Percentiles rank a stretch among this genome's conserved stretches.
Conservation (phyloP, 2,797 vertebrate species). For the Rostrhamus sociabilis region DNA sequence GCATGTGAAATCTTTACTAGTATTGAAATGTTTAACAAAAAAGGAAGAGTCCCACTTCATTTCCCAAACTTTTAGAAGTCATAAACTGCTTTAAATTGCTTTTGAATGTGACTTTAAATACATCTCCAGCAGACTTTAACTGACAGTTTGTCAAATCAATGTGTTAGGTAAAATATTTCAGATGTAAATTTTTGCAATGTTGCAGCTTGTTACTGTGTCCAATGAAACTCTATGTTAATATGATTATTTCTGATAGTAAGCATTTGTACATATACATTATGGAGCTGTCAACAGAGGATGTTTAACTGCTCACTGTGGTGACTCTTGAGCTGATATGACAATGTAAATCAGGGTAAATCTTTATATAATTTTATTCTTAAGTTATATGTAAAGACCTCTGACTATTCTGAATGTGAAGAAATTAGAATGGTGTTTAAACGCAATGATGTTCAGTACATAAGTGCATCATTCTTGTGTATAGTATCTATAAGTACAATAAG, state of each 20-base stretch:
- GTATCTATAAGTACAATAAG: background rate
- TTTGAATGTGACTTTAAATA: background rate
- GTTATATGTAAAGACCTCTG: background rate
- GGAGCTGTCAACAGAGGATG: background rate
- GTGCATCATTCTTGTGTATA: background rate
- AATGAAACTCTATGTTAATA: background rate
- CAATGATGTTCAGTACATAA: background rate
- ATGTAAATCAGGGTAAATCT: background rate
- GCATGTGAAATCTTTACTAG: background rate
- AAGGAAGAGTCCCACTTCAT: background rate
- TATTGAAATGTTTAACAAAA: background rate
- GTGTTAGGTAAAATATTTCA: background rate
- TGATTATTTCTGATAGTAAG: background rate
- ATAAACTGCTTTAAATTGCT: background rate
- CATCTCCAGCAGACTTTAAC: background rate
- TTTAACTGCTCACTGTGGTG: background rate
- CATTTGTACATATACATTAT: background rate
- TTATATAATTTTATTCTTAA: background rate
- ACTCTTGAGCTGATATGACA: background rate
- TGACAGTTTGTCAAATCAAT: background rate
- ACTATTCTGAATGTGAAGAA: background rate
- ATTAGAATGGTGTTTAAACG: background rate
- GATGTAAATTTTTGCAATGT: background rate
- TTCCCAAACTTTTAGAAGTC: background rate
- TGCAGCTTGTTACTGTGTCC: background rate